These are phyloP conservation scores for Ciconia stormi DNA, from an alignment of 2,113 vertebrate species.

Conservation along the genomic window DNA sequence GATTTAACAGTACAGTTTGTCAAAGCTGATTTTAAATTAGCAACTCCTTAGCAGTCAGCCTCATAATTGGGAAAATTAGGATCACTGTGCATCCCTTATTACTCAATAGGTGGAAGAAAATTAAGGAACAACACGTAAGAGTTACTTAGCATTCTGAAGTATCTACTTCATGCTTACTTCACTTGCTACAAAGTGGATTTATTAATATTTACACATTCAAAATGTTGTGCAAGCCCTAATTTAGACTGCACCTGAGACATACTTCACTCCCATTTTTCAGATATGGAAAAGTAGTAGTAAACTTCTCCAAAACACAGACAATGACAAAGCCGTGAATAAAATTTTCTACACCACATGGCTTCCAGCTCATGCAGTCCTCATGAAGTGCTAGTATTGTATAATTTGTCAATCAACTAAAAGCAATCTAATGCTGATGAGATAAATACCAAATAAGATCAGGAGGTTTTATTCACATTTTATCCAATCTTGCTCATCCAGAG, in stretches of 20 bases:
- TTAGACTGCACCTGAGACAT: not conserved
- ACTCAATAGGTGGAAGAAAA: not conserved
- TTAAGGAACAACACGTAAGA: not conserved
- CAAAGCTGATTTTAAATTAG: not conserved
- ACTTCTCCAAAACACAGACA: not conserved
- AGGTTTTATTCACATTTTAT: slow-evolving; percentile 1
- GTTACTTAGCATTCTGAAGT: not conserved
- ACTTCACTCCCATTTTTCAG: not conserved
- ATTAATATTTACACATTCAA: not conserved
- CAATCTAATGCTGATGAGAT: not conserved
- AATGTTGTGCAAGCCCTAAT: not conserved
- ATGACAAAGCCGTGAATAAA: not conserved
- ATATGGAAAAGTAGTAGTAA: not conserved
- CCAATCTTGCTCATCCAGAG: not conserved
- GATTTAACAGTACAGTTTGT: not conserved
- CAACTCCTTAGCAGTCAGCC: not conserved
- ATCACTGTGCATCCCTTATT: not conserved
- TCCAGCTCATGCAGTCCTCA: not conserved
- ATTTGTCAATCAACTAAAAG: not conserved
- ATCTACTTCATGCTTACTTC: not conserved
- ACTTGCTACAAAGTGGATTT: not conserved
- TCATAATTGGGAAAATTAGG: not conserved
- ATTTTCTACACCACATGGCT: not conserved
- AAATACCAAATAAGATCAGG: not conserved
- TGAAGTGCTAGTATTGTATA: not conserved